A percentile compares a stretch with the other conserved stretches of the same genome.
Conservation (phyloP, 92 coral and sea anemone genomes). For the Epizoanthus ramosus region DNA sequence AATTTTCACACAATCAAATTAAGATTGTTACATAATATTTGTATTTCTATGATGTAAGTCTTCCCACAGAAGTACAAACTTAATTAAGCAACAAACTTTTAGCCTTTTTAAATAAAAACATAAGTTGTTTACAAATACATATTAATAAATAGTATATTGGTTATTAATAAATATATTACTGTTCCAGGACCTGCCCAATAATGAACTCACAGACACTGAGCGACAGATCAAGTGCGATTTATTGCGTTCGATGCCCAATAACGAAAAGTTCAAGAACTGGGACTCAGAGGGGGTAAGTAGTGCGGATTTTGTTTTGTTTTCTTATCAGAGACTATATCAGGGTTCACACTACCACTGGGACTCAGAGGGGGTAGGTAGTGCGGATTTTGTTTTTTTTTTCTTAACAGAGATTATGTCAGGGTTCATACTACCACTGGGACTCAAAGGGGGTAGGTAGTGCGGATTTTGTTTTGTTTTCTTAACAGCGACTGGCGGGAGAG, state of each 20-base stretch:
- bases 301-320: background rate
- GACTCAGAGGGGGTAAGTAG: slow-evolving; percentile 77
- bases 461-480: too few species aligned
- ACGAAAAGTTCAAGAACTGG: slow-evolving; percentile 70
- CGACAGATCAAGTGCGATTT: slow-evolving; percentile 87
- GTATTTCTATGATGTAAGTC: too few species aligned
- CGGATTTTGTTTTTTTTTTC: too few species aligned
- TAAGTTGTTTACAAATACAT: too few species aligned
- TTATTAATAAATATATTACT: background rate
- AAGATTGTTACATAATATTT: too few species aligned
- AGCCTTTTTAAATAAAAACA: too few species aligned
- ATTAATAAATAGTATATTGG: too few species aligned
- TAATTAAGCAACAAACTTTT: too few species aligned
- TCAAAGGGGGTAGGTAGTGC: slow-evolving; percentile 69
- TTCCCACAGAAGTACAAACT: too few species aligned
- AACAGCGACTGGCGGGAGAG: too few species aligned
- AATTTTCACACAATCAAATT: too few species aligned
- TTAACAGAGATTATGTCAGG: background rate
- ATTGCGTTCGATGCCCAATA: slow-evolving; percentile 83
- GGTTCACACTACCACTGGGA: slow-evolving; percentile 41
- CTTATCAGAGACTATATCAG: too few species aligned
- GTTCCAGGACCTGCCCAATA: slow-evolving; percentile 43
- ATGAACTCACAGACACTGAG: slow-evolving; percentile 65
- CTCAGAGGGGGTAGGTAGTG: slow-evolving; percentile 67
- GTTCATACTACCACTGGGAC: slow-evolving; percentile 26